Evolutionary conservation across 2,888 invertebrate genomes (phyloP), one percentile per base, ranked within the genome.

Genomic region (Eilema depressum): DNA sequence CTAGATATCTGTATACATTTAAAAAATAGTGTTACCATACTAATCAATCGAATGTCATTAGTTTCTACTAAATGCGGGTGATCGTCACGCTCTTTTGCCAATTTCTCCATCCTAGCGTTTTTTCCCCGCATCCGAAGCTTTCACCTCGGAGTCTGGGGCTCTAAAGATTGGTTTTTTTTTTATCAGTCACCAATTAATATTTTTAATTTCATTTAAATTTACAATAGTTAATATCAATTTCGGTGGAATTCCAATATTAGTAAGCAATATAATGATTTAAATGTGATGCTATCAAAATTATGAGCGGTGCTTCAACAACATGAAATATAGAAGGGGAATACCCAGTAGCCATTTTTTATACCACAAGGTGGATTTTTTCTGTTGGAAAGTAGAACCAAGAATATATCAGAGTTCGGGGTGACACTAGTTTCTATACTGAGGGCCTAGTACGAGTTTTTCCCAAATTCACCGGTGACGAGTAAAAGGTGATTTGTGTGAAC

Each of bases 181-280:
- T 20, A 10, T 65, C 30, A 65, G 53, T 65, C n/a, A 64, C 47
- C 25, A 53, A 63, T 25, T 14, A 33, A 56, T 62, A 47, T 47
- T 33, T 68, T 25, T 7, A 37, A 4, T 56, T 53, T 33, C 30
- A 68, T 57, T 60, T 60, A 60, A 37, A 66, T 28, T 66, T 33
- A 57, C 11, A 60, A 30, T 62, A 68, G n/a, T 5, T 56, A 69
- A 69, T 59, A 47, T 68, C 26, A 68, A 33, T 69, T 69, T 69
- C 69, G 69, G 69, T 69, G 69, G 69, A 69, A 47, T 69, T 59
- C 47, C 41, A 63, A 69, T 69, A 60, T 30, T n/a, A 60, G 30
- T 23, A 64, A 25, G 26, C 41, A 26, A 17, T 41, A n/a, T n/a
- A n/a, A 61, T 3, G 12, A 28, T n/a, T 30, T 25, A 23, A 53